Evolutionary conservation across 1,140 invertebrate genomes (phyloP).

Genomic region (Apolygus lucorum): DNA sequence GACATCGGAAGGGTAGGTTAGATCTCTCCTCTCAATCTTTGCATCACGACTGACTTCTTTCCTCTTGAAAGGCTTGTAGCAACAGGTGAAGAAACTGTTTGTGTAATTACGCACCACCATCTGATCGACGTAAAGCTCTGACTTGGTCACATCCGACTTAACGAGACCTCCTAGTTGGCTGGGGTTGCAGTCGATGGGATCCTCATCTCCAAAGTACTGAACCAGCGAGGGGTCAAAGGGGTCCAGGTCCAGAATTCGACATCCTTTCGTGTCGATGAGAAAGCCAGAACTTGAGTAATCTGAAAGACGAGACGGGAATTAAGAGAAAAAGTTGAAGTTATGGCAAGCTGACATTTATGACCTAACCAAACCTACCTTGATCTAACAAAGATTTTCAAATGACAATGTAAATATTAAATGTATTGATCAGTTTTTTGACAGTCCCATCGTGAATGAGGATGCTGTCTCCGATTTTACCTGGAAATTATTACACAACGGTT

Average conservation of each 20-base stretch:
- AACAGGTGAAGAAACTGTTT: constrained; percentile 30
- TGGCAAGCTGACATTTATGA: too few species aligned
- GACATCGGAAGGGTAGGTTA: constrained; percentile 1
- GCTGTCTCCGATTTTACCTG: too few species aligned
- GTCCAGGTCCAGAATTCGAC: constrained; percentile 67
- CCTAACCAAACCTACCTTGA: too few species aligned
- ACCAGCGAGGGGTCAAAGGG: constrained; percentile 48
- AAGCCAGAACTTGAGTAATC: constrained; percentile 26
- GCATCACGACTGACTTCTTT: constrained; percentile 30
- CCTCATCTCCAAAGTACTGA: constrained; percentile 21
- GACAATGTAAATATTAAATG: too few species aligned
- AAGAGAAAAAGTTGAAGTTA: background rate
- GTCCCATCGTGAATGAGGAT: too few species aligned
- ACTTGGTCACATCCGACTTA: constrained; percentile 31
- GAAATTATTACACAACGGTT: too few species aligned
- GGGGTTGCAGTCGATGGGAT: constrained; percentile 24
- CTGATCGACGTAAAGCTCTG: constrained; percentile 29
- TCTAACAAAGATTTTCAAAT: too few species aligned
- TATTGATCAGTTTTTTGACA: too few species aligned
- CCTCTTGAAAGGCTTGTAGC: constrained; percentile 46
- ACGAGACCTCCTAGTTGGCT: constrained; percentile 24
- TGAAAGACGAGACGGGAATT: constrained; percentile 22
- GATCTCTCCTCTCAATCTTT: constrained; percentile 3
- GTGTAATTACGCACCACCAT: constrained; percentile 24
- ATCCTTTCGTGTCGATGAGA: constrained; percentile 42